These are phyloP conservation scores for Orthonyx spaldingii DNA, from an alignment of 2,113 vertebrate species.

Conservation along the genomic window DNA sequence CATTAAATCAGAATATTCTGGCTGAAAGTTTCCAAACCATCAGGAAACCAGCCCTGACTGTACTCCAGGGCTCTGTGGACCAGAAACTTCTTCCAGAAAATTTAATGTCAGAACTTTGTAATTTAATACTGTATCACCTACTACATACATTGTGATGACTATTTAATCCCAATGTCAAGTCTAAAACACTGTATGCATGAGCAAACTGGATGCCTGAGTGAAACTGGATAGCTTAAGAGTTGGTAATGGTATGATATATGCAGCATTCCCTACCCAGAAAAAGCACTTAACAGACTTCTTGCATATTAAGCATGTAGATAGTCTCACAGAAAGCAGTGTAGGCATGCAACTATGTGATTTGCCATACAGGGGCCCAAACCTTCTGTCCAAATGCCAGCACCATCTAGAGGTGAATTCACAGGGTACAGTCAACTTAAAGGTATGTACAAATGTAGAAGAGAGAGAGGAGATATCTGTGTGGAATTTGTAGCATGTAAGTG, in stretches of 20 bases:
- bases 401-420: neutral
- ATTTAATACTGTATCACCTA: neutral
- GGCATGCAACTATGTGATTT: neutral
- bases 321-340: neutral
- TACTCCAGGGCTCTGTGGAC: neutral
- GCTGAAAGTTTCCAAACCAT: neutral
- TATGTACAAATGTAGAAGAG: neutral
- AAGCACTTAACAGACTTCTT: neutral
- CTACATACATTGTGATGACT: neutral
- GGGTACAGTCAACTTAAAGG: neutral
- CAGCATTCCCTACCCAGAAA: neutral
- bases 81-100: neutral
- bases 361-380: neutral
- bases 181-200: neutral
- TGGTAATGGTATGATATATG: neutral
- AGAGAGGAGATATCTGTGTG: neutral
- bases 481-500: neutral
- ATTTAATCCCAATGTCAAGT: neutral
- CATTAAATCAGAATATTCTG: neutral
- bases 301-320: neutral
- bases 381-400: neutral
- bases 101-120: neutral
- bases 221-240: neutral
- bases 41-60: neutral
- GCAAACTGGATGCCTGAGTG: neutral